Evolutionary conservation across 2,888 invertebrate species (phyloP).

Genomic region (Pseudeuparius sepicola): DNA sequence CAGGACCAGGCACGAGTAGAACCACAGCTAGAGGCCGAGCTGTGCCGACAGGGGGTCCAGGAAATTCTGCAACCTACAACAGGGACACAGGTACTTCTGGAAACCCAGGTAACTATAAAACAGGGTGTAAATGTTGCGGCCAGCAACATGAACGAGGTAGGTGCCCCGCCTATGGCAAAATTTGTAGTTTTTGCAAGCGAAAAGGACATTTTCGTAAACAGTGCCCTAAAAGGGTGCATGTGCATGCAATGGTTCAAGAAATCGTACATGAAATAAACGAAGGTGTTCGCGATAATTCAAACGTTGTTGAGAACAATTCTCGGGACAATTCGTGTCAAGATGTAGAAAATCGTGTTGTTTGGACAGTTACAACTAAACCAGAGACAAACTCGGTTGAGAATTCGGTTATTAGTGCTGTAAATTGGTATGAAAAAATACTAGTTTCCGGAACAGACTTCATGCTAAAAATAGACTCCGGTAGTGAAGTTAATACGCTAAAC

Average conservation of each 20-base stretch:
- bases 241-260: slow-evolving; percentile 5
- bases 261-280: slow-evolving; percentile 1
- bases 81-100: no score
- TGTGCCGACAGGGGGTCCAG: no score
- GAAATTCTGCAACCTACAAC: no score
- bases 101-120: no score
- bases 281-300: background rate
- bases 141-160: slow-evolving; percentile 7
- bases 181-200: slow-evolving; percentile 3
- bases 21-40: no score
- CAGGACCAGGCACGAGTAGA: no score
- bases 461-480: no score
- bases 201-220: slow-evolving; percentile 5
- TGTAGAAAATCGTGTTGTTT: slow-evolving; percentile 4
- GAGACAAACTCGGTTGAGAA: no score
- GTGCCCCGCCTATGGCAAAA: slow-evolving; percentile 1
- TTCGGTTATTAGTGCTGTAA: background rate
- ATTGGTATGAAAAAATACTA: slow-evolving; percentile 10
- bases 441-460: no score
- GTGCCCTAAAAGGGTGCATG: background rate
- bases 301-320: background rate
- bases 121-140: slow-evolving; percentile 4
- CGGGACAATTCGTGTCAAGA: no score
- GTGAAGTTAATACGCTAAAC: no score
- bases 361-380: slow-evolving; percentile 7